Evolutionary conservation across 1,140 invertebrate genomes (phyloP).

Genomic region (Solen grandis): DNA sequence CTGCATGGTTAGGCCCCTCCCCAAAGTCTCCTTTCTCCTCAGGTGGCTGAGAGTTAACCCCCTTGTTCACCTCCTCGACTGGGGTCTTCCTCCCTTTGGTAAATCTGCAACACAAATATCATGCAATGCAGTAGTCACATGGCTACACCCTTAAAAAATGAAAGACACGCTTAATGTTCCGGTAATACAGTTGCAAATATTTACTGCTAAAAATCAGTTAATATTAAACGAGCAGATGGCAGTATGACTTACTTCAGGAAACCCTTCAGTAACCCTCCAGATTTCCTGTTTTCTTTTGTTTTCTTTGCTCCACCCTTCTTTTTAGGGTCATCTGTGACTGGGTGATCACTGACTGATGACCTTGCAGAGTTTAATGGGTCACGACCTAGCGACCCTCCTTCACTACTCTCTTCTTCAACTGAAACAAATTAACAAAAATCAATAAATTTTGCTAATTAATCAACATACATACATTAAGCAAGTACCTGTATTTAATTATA

Average conservation of each 20-base stretch:
- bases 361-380: slow-evolving; percentile 86
- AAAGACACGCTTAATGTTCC: not conserved
- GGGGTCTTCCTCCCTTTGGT: slow-evolving; percentile 49
- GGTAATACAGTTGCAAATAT: not conserved
- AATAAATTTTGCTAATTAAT: too few species aligned
- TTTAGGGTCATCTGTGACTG: slow-evolving; percentile 81
- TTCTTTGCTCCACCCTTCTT: slow-evolving; percentile 71
- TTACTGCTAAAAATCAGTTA: not conserved
- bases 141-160: not conserved
- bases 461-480: too few species aligned
- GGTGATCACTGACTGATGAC: slow-evolving; percentile 76
- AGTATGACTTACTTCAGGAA: too few species aligned
- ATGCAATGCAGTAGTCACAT: not conserved
- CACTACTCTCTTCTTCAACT: slow-evolving; percentile 81
- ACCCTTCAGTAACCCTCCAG: slow-evolving; percentile 84
- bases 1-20: slow-evolving; percentile 5
- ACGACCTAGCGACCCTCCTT: slow-evolving; percentile 85
- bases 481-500: too few species aligned
- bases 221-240: too few species aligned
- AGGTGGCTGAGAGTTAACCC: slow-evolving; percentile 42
- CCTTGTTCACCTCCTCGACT: slow-evolving; percentile 40
- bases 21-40: too few species aligned
- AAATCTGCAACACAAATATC: slow-evolving; percentile 16
- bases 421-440: slow-evolving; percentile 61
- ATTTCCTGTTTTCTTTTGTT: slow-evolving; percentile 84